A percentile compares a stretch with the other conserved stretches of the same genome.
phyloP scores from a whole-genome alignment of 2,888 invertebrate genomes.

The Troides oblongomaculatus region DNA sequence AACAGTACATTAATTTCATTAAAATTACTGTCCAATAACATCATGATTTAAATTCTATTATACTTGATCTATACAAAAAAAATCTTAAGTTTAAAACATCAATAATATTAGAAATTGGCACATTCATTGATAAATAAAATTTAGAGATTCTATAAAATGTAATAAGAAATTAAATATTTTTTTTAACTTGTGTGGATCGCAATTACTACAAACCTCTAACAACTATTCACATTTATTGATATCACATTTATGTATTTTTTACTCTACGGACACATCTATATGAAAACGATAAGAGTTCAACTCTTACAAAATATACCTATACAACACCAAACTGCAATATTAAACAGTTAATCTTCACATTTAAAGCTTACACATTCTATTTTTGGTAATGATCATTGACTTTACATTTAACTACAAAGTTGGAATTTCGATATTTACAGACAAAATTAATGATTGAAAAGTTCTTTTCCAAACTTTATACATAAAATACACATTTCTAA shows the following conservation, averaged over 20 bases:
- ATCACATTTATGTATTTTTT: slow-evolving; percentile 60
- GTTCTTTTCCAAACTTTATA: not conserved
- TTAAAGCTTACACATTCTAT: slow-evolving; percentile 25
- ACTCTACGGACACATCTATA: slow-evolving; percentile 44
- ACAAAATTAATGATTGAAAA: not conserved
- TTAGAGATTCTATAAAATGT: slow-evolving; percentile 36
- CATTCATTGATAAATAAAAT: slow-evolving; percentile 39
- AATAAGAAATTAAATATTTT: slow-evolving; percentile 38
- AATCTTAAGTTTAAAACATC: slow-evolving; percentile 39
- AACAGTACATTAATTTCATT: slow-evolving; percentile 62
- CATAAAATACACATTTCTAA: not conserved
- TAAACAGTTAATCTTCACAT: slow-evolving; percentile 27
- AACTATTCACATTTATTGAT: slow-evolving; percentile 45
- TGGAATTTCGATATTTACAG: slow-evolving; percentile 2
- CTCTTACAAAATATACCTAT: slow-evolving; percentile 27
- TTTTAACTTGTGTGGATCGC: slow-evolving; percentile 30
- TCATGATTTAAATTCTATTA: slow-evolving; percentile 35
- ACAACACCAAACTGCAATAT: slow-evolving; percentile 19
- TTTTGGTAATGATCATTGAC: not conserved
- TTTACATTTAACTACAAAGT: slow-evolving; percentile 15
- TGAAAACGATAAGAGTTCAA: slow-evolving; percentile 31
- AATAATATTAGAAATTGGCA: slow-evolving; percentile 55
- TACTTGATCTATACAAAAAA: slow-evolving; percentile 25
- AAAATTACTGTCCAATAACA: slow-evolving; percentile 44
- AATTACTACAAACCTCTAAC: slow-evolving; percentile 18